These are phyloP conservation scores for Pomacea canaliculata DNA, from an alignment of 2,888 invertebrate species.

Conservation along the genomic window DNA sequence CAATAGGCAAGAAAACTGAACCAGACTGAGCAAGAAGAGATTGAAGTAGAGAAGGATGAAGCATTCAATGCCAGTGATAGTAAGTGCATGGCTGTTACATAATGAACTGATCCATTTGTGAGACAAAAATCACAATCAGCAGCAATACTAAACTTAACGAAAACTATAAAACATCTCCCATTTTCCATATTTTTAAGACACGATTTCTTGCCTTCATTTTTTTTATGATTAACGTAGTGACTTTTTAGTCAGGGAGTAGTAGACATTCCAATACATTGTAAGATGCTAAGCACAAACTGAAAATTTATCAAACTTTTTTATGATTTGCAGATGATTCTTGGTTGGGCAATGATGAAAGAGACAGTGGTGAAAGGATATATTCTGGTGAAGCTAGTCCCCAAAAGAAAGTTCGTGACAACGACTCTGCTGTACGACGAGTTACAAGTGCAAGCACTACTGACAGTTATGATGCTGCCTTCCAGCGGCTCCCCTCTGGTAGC, in stretches of 20 bases:
- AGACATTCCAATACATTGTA: too few species aligned
- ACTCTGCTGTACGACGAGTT: conserved; percentile 24
- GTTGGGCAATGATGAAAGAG: conserved; percentile 46
- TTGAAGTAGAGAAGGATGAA: conserved; percentile 59
- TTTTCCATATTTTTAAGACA: too few species aligned
- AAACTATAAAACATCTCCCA: too few species aligned
- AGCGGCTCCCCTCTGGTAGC: conserved; percentile 24
- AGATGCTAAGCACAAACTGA: too few species aligned
- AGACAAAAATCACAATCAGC: too few species aligned
- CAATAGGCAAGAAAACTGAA: conserved; percentile 53
- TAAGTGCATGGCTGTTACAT: conserved; percentile 27
- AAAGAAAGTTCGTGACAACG: conserved; percentile 37
- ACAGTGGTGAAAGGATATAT: conserved; percentile 30
- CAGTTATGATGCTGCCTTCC: conserved; percentile 58
- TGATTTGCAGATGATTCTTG: conserved; percentile 50
- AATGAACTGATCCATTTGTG: too few species aligned
- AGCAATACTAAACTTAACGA: too few species aligned
- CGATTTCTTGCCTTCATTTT: too few species aligned
- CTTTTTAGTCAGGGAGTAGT: too few species aligned
- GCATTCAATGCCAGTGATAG: conserved; percentile 56
- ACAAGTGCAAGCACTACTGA: conserved; percentile 58
- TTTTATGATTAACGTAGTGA: too few species aligned
- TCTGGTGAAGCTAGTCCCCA: conserved; percentile 40
- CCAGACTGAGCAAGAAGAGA: conserved; percentile 45
- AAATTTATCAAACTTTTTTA: neutral